Evolutionary conservation across 1,140 invertebrate genomes (phyloP), one percentile per base, ranked within the genome.

Genomic region (Melanaphis sacchari): DNA sequence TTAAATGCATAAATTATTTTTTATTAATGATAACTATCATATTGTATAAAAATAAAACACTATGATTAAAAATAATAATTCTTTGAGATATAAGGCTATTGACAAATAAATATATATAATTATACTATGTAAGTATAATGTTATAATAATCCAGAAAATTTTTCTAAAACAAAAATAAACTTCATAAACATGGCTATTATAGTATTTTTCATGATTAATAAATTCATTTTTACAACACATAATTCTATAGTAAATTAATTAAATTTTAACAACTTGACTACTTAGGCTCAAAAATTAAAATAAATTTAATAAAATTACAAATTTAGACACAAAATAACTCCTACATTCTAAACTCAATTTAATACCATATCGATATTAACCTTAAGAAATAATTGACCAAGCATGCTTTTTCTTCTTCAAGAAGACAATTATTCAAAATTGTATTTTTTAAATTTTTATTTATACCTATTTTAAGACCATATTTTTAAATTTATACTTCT

Each of bases 1-100:
- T 88, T 36, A 49, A 88, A 49, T 18, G 2, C 18, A 88, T 88
- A 88, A 88, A 36, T 88, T 49, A 88, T 88, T 88, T 88, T 5
- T 22, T 88, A 36, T 36, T 36, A 88, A 36, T 88, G 85, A 87
- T 46, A 85, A 43, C 84, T 87, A 87, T 43, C 41, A n/a, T 41
- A 46, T 87, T n/a, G 15, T 76, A n/a, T 43, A 43, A 31, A 87
- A 87, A 46, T 43, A 87, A 0, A 87, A n/a, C 9, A 87, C 3
- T 8, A 31, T 24, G 24, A 15, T 9, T 15, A 84, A 41, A 41
- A 4, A 84, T 59, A 59, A 31, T 59, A 76, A n/a, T 15, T 18
- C 1, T n/a, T 76, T n/a, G 59, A n/a, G 31, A 66, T 66, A 66
- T 18, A 66, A n/a, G 7, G n/a, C 59, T n/a, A 59, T 31, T 66